Conservation (phyloP, 2,113 vertebrate species). For the Pseudorhombus dupliciocellatus region DNA sequence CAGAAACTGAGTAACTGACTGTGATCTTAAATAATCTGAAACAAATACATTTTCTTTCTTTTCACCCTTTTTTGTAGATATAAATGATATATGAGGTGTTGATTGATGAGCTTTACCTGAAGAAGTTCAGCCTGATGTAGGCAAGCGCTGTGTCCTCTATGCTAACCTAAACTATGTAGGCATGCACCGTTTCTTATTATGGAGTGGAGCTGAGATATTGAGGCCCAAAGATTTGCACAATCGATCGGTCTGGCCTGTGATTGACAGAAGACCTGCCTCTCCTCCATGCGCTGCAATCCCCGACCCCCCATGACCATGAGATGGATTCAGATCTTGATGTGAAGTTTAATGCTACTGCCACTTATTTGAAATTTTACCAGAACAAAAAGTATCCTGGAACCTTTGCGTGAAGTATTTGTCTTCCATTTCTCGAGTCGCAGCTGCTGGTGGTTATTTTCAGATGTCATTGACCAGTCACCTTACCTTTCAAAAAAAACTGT, state of each 20-base stretch:
- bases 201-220: no score
- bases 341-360: background rate
- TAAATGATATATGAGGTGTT: background rate
- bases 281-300: background rate
- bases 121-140: background rate
- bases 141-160: background rate
- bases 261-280: no score
- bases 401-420: constrained; percentile 16
- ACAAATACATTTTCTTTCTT: background rate
- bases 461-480: constrained; percentile 74
- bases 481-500: constrained; percentile 69
- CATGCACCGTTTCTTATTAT: no score
- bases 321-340: background rate
- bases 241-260: no score
- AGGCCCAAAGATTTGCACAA: no score
- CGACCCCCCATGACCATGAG: background rate
- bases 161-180: background rate
- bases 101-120: background rate
- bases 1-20: background rate
- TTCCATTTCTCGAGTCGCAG: constrained; percentile 46
- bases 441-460: constrained; percentile 68
- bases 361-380: constrained; percentile 15
- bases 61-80: background rate
- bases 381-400: constrained; percentile 22
- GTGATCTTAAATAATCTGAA: background rate